Evolutionary conservation across 1,140 invertebrate genomes (phyloP).

Genomic region (Lepidotrigona ventralis): DNA sequence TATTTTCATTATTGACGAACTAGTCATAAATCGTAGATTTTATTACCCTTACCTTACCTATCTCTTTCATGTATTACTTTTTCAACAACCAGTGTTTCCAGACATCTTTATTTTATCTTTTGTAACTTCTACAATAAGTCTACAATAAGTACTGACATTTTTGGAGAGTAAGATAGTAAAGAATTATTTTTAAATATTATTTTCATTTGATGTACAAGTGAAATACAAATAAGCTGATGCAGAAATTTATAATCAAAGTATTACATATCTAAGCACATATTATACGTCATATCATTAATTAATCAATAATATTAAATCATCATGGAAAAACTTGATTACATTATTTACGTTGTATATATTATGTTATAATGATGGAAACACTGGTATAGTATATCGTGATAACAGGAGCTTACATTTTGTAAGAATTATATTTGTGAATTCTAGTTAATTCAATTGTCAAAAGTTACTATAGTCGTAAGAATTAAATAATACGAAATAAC

Average conservation of each 20-base stretch:
- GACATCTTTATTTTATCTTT: not conserved
- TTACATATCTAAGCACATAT: conserved; percentile 27
- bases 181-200: not conserved
- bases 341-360: not conserved
- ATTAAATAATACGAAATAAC: conserved; percentile 24
- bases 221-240: not conserved
- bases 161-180: not conserved
- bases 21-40: conserved; percentile 27
- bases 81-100: conserved; percentile 35
- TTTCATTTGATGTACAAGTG: not conserved
- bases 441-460: conserved; percentile 8
- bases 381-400: conserved; percentile 27
- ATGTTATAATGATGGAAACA: conserved; percentile 17
- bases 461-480: not conserved
- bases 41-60: not conserved
- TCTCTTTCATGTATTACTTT: not conserved
- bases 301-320: not conserved
- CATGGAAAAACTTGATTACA: not conserved
- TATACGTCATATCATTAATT: not conserved
- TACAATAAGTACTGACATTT: not conserved
- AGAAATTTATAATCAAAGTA: not conserved
- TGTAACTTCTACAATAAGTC: not conserved
- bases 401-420: conserved; percentile 19
- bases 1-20: conserved; percentile 15
- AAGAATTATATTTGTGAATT: conserved; percentile 3